These are phyloP conservation scores for Hydropotes inermis DNA, from an alignment of 2,113 vertebrate genomes.

Conservation along the genomic window DNA sequence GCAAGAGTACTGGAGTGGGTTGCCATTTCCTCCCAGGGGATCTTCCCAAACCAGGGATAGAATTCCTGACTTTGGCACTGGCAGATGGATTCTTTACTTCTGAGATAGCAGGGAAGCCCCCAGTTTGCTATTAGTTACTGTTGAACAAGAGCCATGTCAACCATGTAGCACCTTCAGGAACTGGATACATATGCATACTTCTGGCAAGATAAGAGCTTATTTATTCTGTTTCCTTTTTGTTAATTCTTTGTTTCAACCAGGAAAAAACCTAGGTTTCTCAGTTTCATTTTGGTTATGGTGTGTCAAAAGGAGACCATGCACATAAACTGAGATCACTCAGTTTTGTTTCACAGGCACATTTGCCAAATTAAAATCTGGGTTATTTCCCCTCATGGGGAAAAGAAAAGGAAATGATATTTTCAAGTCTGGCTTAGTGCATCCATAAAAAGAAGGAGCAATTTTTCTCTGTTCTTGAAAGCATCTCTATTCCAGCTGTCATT, in stretches of 20 bases:
- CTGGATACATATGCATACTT: not conserved
- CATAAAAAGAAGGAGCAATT: not conserved
- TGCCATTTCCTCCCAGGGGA: not conserved
- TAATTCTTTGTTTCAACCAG: not conserved
- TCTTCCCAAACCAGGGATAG: not conserved
- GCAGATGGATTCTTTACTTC: not conserved
- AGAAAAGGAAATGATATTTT: conserved; percentile 41
- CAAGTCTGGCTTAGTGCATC: not conserved
- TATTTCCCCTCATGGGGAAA: not conserved
- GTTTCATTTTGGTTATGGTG: not conserved
- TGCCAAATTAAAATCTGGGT: conserved; percentile 20
- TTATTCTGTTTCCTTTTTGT: not conserved
- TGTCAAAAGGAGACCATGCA: not conserved
- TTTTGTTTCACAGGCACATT: not conserved
- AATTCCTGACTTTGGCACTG: not conserved
- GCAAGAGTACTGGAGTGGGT: not conserved
- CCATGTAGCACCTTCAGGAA: not conserved
- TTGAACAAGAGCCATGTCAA: conserved; percentile 1
- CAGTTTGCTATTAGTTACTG: conserved; percentile 18
- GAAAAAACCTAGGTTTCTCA: not conserved
- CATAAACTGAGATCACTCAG: not conserved
- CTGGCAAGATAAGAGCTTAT: not conserved
- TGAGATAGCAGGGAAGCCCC: not conserved
- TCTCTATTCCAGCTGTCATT: not conserved
- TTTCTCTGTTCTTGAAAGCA: not conserved